Conservation (phyloP, 2,888 invertebrate species). For the Terebella lapidaria region DNA sequence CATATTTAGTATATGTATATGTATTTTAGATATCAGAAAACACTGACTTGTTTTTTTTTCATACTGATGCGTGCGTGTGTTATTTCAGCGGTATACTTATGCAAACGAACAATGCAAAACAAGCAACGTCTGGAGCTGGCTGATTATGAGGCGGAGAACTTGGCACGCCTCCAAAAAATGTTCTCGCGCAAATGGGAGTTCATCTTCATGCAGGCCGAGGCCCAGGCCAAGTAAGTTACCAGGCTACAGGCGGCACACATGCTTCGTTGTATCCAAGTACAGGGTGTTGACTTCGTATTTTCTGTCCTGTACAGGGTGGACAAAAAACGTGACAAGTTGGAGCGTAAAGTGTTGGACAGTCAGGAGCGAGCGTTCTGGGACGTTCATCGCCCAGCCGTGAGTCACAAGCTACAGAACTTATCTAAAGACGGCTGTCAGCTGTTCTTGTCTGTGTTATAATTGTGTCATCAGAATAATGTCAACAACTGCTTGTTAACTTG, state of each 20-base stretch:
- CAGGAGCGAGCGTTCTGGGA: conserved; percentile 99
- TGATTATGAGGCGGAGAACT: conserved; percentile 97
- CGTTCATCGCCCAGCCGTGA: conserved; percentile 94
- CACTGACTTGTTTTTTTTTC: neutral
- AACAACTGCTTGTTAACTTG: too few species aligned
- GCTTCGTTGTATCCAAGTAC: too few species aligned
- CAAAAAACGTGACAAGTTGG: conserved; percentile 95
- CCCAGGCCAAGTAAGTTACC: conserved; percentile 72
- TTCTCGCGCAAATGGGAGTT: conserved; percentile 99
- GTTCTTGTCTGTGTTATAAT: too few species aligned
- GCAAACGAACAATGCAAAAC: conserved; percentile 99
- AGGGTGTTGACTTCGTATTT: too few species aligned
- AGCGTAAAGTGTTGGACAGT: conserved; percentile 95
- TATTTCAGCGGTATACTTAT: conserved; percentile 86
- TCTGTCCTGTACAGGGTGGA: too few species aligned
- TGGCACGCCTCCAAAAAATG: conserved; percentile 96
- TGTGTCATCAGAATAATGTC: too few species aligned
- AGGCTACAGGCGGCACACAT: too few species aligned
- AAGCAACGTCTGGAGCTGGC: conserved; percentile 94
- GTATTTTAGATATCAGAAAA: neutral
- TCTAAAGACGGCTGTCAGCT: too few species aligned
- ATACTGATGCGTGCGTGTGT: neutral
- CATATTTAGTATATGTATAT: conserved; percentile 1
- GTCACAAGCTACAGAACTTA: too few species aligned
- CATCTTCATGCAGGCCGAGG: conserved; percentile 97